Evolutionary conservation across 2,113 vertebrate genomes (phyloP).

Genomic region (Lanius ludovicianus): DNA sequence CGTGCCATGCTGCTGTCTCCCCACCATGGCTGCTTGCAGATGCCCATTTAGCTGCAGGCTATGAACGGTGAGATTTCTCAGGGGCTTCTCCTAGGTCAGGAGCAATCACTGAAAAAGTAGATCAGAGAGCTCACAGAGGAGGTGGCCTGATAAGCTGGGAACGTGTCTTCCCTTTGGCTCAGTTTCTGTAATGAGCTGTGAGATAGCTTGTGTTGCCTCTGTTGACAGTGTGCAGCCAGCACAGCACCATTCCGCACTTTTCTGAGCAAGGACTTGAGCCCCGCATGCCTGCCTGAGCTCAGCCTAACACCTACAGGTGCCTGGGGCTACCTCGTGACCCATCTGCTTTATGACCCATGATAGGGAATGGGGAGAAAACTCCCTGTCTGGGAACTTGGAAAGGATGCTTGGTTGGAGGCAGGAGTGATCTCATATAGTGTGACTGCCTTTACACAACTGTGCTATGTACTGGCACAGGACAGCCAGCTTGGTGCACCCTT

Average conservation of each 20-base stretch:
- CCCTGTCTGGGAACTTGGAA: background rate
- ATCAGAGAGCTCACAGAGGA: constrained; percentile 68
- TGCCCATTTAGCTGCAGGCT: constrained; percentile 46
- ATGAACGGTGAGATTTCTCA: constrained; percentile 54
- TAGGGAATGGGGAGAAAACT: background rate
- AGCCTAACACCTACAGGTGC: background rate
- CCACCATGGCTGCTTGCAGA: background rate
- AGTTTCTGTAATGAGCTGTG: constrained; percentile 57
- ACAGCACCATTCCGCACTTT: background rate
- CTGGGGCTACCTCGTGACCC: background rate
- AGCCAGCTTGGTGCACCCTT: background rate
- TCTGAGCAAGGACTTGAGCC: background rate
- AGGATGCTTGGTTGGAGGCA: background rate
- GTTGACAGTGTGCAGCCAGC: background rate
- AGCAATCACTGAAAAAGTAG: constrained; percentile 64
- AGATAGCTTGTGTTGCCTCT: background rate
- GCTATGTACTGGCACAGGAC: background rate
- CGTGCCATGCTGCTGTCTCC: background rate
- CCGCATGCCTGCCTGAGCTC: background rate
- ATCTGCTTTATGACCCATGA: accelerated
- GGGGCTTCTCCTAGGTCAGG: constrained; percentile 65
- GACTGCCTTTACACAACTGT: accelerated
- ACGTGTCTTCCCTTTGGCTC: constrained; percentile 56
- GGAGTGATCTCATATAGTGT: background rate
- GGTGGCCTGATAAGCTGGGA: constrained; percentile 62